These are phyloP conservation scores for Drosophila neonasuta DNA, from an alignment of 2,888 invertebrate genomes.

Conservation along the genomic window DNA sequence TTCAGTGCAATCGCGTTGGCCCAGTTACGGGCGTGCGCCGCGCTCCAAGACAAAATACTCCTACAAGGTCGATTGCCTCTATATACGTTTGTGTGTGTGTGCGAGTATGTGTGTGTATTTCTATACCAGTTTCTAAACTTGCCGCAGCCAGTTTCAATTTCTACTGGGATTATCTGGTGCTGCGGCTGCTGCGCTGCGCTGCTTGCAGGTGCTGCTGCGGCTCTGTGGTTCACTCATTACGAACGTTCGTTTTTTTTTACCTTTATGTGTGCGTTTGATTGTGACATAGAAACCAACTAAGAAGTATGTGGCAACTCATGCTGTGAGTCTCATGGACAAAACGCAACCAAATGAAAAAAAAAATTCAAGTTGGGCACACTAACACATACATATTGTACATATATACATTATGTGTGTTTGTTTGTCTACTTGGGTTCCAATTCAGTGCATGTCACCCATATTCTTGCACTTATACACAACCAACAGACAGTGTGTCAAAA, in stretches of 20 bases:
- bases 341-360: conserved; percentile 64
- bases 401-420: background rate
- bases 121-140: conserved; percentile 78
- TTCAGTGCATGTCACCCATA: conserved; percentile 48
- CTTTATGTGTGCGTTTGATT: conserved; percentile 58
- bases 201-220: conserved; percentile 63
- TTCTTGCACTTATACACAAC: conserved; percentile 22
- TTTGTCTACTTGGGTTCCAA: conserved; percentile 58
- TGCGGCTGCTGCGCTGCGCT: conserved; percentile 43
- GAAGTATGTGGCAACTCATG: conserved; percentile 75
- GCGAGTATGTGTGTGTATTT: conserved; percentile 44
- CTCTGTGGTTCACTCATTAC: conserved; percentile 61
- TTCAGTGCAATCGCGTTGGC: conserved; percentile 77
- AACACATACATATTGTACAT: conserved; percentile 5
- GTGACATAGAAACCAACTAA: conserved; percentile 78
- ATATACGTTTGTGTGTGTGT: conserved; percentile 20
- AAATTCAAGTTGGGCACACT: conserved; percentile 58
- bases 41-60: conserved; percentile 78
- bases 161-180: conserved; percentile 74
- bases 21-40: conserved; percentile 76
- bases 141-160: conserved; percentile 77
- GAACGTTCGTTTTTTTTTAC: conserved; percentile 42
- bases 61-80: conserved; percentile 76
- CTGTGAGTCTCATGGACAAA: conserved; percentile 62
- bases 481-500: background rate